phyloP scores from a whole-genome alignment of 2,888 invertebrate genomes.

The Andrena minutula region DNA sequence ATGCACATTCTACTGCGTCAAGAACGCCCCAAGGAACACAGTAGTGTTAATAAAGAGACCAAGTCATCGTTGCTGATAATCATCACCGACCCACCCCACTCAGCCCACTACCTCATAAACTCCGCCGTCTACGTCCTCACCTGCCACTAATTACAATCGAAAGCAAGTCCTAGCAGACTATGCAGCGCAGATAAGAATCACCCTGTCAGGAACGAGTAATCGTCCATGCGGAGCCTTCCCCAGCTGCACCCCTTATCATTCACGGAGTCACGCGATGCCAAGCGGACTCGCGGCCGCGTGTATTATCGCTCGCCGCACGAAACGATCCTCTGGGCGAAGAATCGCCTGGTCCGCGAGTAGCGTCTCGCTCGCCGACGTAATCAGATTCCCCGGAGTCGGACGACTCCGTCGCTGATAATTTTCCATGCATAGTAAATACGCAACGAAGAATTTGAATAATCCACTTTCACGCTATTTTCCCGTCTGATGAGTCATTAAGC shows the following conservation, averaged over 20 bases:
- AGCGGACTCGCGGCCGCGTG: not conserved
- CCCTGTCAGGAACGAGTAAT: too few species aligned
- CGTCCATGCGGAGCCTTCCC: too few species aligned
- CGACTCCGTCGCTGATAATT: conserved; percentile 48
- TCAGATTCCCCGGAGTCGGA: conserved; percentile 36
- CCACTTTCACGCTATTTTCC: conserved; percentile 59
- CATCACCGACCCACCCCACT: too few species aligned
- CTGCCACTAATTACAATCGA: too few species aligned
- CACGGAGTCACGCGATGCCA: not conserved
- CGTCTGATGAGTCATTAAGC: conserved; percentile 55
- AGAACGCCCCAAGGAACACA: too few species aligned
- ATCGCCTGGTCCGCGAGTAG: not conserved
- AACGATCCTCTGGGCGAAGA: not conserved
- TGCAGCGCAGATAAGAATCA: too few species aligned
- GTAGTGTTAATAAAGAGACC: too few species aligned
- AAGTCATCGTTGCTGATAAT: too few species aligned
- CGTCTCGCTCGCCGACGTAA: conserved; percentile 35
- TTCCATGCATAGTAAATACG: conserved; percentile 60
- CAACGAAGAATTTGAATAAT: conserved; percentile 60
- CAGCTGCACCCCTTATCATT: not conserved
- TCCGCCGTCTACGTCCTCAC: too few species aligned
- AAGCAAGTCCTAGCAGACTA: too few species aligned
- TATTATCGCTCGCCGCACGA: not conserved
- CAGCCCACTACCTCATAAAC: too few species aligned
- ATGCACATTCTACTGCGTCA: too few species aligned